Evolutionary conservation across 2,888 invertebrate genomes (phyloP).

Genomic region (Trichopria drosophilae): DNA sequence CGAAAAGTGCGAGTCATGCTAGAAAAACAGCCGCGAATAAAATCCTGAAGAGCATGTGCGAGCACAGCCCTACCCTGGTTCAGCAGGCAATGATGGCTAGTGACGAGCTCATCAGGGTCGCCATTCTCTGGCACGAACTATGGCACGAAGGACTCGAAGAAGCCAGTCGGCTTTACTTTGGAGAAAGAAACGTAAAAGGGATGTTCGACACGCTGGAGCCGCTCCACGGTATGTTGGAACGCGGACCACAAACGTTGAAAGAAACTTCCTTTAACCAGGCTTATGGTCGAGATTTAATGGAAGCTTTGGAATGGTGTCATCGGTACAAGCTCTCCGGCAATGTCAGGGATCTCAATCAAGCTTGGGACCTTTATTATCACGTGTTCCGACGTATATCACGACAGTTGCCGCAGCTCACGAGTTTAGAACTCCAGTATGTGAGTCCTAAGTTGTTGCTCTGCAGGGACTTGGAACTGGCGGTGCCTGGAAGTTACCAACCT

Average conservation of each 20-base stretch:
- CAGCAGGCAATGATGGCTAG: conserved; percentile 95
- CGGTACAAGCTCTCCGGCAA: conserved; percentile 82
- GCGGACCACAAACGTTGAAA: conserved; percentile 93
- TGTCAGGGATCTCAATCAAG: conserved; percentile 91
- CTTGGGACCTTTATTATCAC: conserved; percentile 99
- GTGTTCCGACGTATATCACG: conserved; percentile 95
- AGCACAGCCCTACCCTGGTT: conserved; percentile 88
- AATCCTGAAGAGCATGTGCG: conserved; percentile 92
- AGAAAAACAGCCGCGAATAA: conserved; percentile 91
- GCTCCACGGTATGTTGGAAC: conserved; percentile 88
- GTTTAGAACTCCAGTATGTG: conserved; percentile 91
- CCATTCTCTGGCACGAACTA: conserved; percentile 98
- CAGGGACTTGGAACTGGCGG: conserved; percentile 91
- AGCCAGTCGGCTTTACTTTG: conserved; percentile 90
- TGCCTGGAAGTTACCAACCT: conserved; percentile 97
- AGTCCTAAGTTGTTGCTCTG: conserved; percentile 88
- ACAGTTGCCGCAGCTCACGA: conserved; percentile 89
- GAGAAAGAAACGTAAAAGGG: conserved; percentile 91
- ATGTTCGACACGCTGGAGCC: conserved; percentile 97
- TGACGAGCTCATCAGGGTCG: conserved; percentile 95
- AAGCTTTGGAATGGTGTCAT: conserved; percentile 95
- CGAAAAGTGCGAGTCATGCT: conserved; percentile 85
- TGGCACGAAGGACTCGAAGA: conserved; percentile 99
- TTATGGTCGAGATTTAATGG: conserved; percentile 90
- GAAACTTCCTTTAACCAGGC: conserved; percentile 97